Evolutionary conservation across 2,888 invertebrate species (phyloP).

Genomic region (Scaptodrosophila latifasciaeformis): DNA sequence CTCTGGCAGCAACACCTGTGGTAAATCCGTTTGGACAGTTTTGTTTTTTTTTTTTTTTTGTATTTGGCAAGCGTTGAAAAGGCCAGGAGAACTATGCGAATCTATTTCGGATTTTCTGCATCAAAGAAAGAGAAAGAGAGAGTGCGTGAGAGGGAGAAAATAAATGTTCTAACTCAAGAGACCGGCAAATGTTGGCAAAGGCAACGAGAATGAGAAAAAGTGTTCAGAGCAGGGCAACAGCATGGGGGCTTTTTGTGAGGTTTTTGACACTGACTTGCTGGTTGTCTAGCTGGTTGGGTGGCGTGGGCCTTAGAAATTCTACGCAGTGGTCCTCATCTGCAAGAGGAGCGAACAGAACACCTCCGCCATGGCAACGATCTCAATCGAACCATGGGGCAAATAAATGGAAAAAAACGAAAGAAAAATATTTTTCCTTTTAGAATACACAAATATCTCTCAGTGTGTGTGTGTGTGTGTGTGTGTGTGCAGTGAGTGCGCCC

Average conservation of each 20-base stretch:
- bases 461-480: not conserved
- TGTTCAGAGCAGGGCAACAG: conserved; percentile 8
- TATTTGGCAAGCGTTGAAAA: conserved; percentile 14
- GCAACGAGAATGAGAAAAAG: conserved; percentile 12
- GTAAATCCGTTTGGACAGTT: conserved; percentile 52
- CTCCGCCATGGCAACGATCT: conserved; percentile 22
- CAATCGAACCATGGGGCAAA: conserved; percentile 13
- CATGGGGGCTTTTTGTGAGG: conserved; percentile 45
- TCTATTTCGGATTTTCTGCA: conserved; percentile 52
- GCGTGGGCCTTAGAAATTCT: conserved; percentile 46
- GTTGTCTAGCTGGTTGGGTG: conserved; percentile 5
- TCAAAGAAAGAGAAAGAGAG: too few species aligned
- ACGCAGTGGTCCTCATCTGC: conserved; percentile 60
- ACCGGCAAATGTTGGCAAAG: conserved; percentile 45
- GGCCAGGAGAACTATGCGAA: conserved; percentile 46
- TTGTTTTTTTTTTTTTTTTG: conserved; percentile 3
- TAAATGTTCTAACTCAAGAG: conserved; percentile 2
- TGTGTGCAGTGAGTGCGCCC: not conserved
- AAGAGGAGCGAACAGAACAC: too few species aligned
- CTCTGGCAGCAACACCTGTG: conserved; percentile 66
- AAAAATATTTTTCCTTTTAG: conserved; percentile 42
- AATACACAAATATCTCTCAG: conserved; percentile 9
- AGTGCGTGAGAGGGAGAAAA: too few species aligned
- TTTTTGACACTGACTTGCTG: conserved; percentile 63
- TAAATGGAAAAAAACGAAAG: not conserved